These are phyloP conservation scores for Heterocephalus glaber DNA, from an alignment of 2,113 vertebrate genomes.

Conservation along the genomic window DNA sequence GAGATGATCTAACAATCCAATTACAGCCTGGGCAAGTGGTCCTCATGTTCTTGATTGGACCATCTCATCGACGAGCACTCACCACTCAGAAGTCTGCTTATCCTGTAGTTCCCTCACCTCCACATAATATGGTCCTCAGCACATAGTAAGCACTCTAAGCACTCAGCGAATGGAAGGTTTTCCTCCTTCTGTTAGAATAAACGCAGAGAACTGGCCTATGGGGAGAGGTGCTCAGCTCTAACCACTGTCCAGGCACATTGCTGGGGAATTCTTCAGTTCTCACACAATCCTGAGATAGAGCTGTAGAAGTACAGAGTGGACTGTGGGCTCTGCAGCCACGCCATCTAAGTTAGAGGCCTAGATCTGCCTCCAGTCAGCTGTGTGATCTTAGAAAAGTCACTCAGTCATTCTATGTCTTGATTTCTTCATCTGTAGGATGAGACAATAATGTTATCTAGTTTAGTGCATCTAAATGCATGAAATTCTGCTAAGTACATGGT, in stretches of 20 bases:
- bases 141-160: background rate
- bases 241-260: background rate
- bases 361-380: background rate
- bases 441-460: background rate
- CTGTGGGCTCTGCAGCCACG: background rate
- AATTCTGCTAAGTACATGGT: background rate
- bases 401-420: background rate
- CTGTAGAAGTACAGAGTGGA: background rate
- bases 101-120: background rate
- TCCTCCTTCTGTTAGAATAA: background rate
- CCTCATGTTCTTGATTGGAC: background rate
- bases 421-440: background rate
- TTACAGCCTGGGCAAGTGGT: background rate
- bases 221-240: background rate
- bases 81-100: background rate
- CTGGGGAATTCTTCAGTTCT: background rate
- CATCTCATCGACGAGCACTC: background rate
- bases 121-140: background rate
- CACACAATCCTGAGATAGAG: background rate
- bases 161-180: background rate
- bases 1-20: background rate
- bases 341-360: background rate
- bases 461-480: background rate
- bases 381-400: background rate
- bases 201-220: background rate